phyloP scores from a whole-genome alignment of 2,797 vertebrate species.

The Rhinophrynus dorsalis region DNA sequence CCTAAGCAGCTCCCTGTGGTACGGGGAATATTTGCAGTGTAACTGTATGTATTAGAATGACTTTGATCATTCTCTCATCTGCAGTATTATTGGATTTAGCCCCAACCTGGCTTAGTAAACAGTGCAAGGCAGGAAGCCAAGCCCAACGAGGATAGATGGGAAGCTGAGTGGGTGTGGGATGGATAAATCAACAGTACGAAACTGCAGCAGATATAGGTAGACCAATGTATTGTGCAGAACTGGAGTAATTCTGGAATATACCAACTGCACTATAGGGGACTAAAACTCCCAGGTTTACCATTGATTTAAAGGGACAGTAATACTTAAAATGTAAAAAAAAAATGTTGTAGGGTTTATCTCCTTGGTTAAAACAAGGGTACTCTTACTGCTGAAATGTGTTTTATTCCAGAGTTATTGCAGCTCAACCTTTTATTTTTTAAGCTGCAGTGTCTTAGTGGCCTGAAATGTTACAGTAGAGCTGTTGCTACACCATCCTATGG shows the following conservation, averaged over 20 bases:
- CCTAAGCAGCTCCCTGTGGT: too few relatives aligned
- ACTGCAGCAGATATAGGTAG: neutral
- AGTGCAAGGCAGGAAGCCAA: neutral
- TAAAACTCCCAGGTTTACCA: neutral
- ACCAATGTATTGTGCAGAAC: neutral
- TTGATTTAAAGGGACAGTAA: neutral
- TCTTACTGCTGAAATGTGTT: too few relatives aligned
- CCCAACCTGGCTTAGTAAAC: neutral
- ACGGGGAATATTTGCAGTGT: neutral
- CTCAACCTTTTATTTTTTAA: too few relatives aligned
- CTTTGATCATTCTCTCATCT: neutral
- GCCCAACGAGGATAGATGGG: neutral
- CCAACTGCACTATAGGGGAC: too few relatives aligned
- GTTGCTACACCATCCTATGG: too few relatives aligned
- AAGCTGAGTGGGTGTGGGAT: neutral
- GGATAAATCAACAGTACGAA: neutral
- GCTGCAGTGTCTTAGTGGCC: too few relatives aligned
- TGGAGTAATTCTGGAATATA: too few relatives aligned
- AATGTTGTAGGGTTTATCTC: too few relatives aligned
- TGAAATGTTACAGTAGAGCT: too few relatives aligned
- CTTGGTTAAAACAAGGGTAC: too few relatives aligned
- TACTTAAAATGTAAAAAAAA: too few relatives aligned
- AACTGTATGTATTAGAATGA: neutral
- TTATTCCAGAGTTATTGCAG: too few relatives aligned
- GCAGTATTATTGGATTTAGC: neutral